phyloP scores from a whole-genome alignment of 2,888 invertebrate species.

The Prosopocoilus inquinatus region DNA sequence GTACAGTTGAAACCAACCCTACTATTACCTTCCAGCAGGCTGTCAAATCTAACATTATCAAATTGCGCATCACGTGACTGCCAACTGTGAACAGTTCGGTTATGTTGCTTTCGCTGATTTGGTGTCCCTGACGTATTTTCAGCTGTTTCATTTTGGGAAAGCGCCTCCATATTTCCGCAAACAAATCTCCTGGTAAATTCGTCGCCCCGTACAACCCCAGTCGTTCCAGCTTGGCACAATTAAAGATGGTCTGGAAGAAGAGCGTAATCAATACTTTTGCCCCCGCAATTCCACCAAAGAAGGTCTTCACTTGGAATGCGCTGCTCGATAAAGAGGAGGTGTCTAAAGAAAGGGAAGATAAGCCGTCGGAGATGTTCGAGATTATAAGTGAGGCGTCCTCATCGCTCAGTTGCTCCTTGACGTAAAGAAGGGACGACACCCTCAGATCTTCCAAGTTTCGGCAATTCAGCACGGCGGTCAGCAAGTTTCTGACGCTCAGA shows the following conservation, averaged over 20 bases:
- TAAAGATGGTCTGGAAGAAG: slow-evolving; percentile 28
- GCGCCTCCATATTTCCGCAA: slow-evolving; percentile 27
- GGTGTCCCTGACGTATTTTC: slow-evolving; percentile 32
- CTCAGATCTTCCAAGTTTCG: slow-evolving; percentile 31
- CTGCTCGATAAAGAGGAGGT: slow-evolving; percentile 27
- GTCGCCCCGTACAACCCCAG: slow-evolving; percentile 30
- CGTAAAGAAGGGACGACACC: slow-evolving; percentile 27
- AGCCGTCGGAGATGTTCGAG: slow-evolving; percentile 23
- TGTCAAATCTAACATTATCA: slow-evolving; percentile 31
- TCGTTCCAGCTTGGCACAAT: slow-evolving; percentile 29
- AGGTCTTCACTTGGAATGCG: slow-evolving; percentile 26
- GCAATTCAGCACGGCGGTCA: slow-evolving; percentile 33
- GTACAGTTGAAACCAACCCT: background rate
- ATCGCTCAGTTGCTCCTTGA: slow-evolving; percentile 27
- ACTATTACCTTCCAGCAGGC: slow-evolving; percentile 31
- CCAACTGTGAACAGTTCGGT: slow-evolving; percentile 24
- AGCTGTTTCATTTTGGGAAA: slow-evolving; percentile 29
- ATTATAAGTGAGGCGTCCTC: slow-evolving; percentile 34
- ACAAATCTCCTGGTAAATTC: slow-evolving; percentile 30
- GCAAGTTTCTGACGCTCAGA: slow-evolving; percentile 27
- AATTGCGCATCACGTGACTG: slow-evolving; percentile 23
- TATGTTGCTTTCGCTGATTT: slow-evolving; percentile 28
- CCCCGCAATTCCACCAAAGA: too few relatives aligned
- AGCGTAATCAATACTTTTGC: background rate
- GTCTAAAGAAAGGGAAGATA: slow-evolving; percentile 32